These are phyloP conservation scores for Petaurus breviceps DNA, from an alignment of 2,113 vertebrate genomes.

Conservation along the genomic window DNA sequence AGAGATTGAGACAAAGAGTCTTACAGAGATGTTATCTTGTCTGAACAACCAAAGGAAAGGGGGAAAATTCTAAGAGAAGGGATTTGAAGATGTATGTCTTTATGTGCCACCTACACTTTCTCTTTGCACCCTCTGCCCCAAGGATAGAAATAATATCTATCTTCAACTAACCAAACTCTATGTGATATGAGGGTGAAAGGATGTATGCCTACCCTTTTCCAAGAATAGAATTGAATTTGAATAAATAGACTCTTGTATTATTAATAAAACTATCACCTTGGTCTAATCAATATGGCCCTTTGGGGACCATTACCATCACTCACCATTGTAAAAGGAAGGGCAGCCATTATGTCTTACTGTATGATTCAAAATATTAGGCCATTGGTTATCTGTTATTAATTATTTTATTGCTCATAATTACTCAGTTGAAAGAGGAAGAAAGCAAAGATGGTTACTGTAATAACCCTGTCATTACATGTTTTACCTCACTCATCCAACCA, in stretches of 20 bases:
- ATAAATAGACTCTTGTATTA: not conserved
- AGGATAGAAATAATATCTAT: not conserved
- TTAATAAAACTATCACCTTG: not conserved
- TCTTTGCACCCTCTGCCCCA: not conserved
- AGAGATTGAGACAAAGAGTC: not conserved
- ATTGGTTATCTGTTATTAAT: not conserved
- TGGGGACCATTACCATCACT: not conserved
- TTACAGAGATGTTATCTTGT: not conserved
- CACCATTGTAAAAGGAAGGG: not conserved
- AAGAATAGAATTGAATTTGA: not conserved
- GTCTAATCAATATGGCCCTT: not conserved
- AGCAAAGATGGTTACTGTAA: not conserved
- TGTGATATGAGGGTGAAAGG: not conserved
- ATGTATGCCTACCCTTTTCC: not conserved
- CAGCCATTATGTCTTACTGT: not conserved
- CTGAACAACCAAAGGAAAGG: not conserved
- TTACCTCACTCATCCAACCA: not conserved
- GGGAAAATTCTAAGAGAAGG: not conserved
- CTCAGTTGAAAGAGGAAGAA: not conserved
- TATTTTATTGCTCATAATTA: not conserved
- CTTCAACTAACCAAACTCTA: not conserved
- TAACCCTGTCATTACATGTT: no score
- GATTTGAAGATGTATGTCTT: not conserved
- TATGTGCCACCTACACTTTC: not conserved
- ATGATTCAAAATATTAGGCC: not conserved